Base-by-base conservation (phyloP, 2,888 invertebrate genomes). In the Ecliptopera silaceata region DNA sequence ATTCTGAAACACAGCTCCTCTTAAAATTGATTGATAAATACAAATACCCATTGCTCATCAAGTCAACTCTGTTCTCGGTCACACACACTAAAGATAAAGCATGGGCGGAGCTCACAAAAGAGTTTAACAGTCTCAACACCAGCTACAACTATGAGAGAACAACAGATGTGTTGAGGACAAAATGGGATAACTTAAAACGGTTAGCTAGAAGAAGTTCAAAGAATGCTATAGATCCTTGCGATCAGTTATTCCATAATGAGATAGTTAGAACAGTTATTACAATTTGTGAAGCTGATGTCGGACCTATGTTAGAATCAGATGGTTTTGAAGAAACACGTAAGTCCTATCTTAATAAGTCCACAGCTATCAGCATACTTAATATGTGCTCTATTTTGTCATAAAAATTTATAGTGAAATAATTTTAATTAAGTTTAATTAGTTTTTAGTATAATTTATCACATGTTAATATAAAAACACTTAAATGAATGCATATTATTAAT, bases 131-230 rank as follows among this genome's bases (percentile, higher is more conserved):
- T 6, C 68, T 73, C 47, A 79, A 77, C 3, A 75, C 83, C 38
- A 71, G 66, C 36, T 62, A 77, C 38, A 70, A 69, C 32, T 63
- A 78, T 56, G 63, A 69, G 1, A 79, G 89, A 56, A 79, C 65
- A 58, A 55, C 65, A 12, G 84, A 86, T 34, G 72, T 69, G 31
- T 70, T 89, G 46, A 88, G 79, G 69, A 79, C 68, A 1, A 90
- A 88, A 68, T 89, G 86, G 87, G 82, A 83, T 3, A 90, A 90
- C 61, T 66, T 91, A 29, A 88, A 88, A 53, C 82, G 72, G 39
- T 69, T 70, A 17, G 80, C 79, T 6, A 77, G 77, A 32, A 84
- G 74, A 56, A 17, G 74, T 1, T 70, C 82, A 6, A 80, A 80
- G 54, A 84, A 83, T 65, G 52, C 82, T 55, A 66, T 80, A 43